These are phyloP conservation scores for Erpobdella octoculata DNA, from an alignment of 2,888 invertebrate species.

Conservation along the genomic window DNA sequence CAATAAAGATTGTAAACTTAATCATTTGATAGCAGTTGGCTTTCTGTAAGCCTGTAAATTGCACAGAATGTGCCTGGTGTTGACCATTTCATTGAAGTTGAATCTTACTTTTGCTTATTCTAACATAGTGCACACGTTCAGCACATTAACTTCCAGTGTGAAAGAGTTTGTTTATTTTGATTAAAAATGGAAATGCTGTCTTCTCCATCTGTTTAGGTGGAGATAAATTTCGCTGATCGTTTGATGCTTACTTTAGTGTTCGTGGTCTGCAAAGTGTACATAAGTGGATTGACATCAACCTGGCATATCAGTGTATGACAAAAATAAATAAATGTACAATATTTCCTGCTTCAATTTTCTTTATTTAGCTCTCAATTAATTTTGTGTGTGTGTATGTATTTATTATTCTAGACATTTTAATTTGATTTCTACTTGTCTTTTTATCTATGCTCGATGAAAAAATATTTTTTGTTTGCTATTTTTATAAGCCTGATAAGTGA, in stretches of 20 bases:
- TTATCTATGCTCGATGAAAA: no score
- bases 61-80: slow-evolving; percentile 1
- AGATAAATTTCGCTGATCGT: no score
- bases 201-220: not conserved
- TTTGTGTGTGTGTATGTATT: no score
- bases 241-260: not conserved
- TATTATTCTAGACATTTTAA: no score
- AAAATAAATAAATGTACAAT: no score
- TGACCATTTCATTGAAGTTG: not conserved
- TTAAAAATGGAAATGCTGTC: no score
- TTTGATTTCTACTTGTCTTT: no score
- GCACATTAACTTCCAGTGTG: not conserved
- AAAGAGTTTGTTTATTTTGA: no score
- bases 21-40: not conserved
- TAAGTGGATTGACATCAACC: not conserved
- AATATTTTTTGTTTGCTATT: no score
- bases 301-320: slow-evolving; percentile 12
- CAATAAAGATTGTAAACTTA: not conserved
- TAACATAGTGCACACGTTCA: not conserved
- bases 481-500: no score
- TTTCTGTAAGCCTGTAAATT: not conserved
- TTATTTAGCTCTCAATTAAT: no score
- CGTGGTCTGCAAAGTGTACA: slow-evolving; percentile 8
- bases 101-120: not conserved
- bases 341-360: no score